Percentiles rank a stretch among this genome's conserved stretches.
These are phyloP conservation scores for Limonius californicus DNA, from an alignment of 1,140 invertebrate species.

Conservation along the genomic window DNA sequence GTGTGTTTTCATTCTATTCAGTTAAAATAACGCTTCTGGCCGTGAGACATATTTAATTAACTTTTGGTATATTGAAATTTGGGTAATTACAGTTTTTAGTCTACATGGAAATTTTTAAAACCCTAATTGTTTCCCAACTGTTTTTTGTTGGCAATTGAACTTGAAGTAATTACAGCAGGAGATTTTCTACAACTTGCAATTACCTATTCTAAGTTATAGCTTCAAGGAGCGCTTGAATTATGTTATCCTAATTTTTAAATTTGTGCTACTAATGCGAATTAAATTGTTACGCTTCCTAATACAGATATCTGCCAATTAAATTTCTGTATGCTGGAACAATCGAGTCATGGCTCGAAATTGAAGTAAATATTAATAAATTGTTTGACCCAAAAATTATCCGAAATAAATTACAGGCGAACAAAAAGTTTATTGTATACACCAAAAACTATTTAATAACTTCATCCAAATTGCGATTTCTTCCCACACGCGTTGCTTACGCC, in stretches of 20 bases:
- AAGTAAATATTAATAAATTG: background rate
- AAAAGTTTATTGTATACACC: too few species aligned
- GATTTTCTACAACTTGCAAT: background rate
- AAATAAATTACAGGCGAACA: background rate
- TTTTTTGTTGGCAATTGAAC: background rate
- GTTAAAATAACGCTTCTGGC: background rate
- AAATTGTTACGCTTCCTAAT: too few species aligned
- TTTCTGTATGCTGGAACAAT: background rate
- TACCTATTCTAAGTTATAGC: too few species aligned
- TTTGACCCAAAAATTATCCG: background rate
- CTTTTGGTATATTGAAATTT: background rate
- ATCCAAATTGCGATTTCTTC: too few species aligned
- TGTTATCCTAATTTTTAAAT: background rate
- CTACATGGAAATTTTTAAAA: background rate
- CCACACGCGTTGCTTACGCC: too few species aligned
- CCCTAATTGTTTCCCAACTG: background rate
- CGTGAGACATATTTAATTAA: background rate
- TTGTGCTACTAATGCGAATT: too few species aligned
- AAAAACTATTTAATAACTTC: too few species aligned
- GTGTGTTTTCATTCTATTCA: background rate
- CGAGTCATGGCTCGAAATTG: background rate
- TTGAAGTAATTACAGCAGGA: background rate
- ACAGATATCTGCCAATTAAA: too few species aligned
- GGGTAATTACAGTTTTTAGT: background rate
- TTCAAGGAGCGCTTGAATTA: too few species aligned